Conservation (phyloP, 2,113 vertebrate genomes). For the Dolichotis patagonum region DNA sequence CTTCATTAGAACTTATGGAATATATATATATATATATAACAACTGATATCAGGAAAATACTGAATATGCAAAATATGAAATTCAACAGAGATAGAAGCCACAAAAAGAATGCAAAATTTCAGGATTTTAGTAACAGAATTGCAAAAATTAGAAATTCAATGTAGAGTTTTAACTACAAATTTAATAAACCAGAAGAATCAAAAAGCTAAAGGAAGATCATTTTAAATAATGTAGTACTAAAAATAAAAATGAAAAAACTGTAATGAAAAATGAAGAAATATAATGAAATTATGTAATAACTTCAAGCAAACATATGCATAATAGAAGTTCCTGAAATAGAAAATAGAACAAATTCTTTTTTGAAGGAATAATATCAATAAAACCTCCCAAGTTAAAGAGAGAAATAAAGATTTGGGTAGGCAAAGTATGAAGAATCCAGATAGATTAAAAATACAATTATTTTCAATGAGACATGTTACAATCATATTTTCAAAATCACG, state of each 20-base stretch:
- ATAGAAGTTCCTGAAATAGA: neutral
- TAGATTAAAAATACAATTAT: neutral
- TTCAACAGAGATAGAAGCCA: neutral
- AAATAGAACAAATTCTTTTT: neutral
- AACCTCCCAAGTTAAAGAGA: too few relatives aligned
- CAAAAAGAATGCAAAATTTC: neutral
- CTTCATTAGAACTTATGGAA: neutral
- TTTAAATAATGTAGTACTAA: neutral
- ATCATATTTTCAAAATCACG: neutral
- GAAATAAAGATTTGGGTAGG: rapidly evolving
- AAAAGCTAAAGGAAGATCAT: neutral
- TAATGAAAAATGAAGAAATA: neutral
- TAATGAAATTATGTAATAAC: neutral
- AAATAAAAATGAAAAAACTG: neutral
- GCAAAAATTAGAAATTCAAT: neutral
- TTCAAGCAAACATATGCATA: neutral
- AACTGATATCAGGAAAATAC: neutral
- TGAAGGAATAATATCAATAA: neutral
- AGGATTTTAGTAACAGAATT: neutral
- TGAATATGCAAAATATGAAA: neutral
- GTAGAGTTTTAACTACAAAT: rapidly evolving
- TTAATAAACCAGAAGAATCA: neutral
- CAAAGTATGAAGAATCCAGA: neutral
- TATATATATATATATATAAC: neutral
- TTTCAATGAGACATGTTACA: neutral